A percentile compares a stretch with the other conserved stretches of the same genome.
Conservation (phyloP, 1,140 invertebrate species). For the Mamestra configurata region DNA sequence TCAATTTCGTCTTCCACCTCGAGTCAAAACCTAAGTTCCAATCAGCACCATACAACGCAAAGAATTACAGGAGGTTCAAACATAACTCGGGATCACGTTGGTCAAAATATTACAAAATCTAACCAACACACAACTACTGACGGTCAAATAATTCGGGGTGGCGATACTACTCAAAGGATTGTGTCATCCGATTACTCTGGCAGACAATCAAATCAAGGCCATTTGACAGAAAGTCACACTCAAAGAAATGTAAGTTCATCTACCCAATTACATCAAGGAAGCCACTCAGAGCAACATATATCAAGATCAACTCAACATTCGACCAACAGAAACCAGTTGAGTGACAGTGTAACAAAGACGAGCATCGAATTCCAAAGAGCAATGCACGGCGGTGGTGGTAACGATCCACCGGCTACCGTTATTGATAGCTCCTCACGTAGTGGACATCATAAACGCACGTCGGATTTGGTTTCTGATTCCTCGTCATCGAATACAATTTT, state of each 20-base stretch:
- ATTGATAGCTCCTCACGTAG: constrained; percentile 68
- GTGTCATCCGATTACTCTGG: constrained; percentile 53
- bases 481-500: constrained; percentile 93
- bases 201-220: constrained; percentile 55
- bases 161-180: constrained; percentile 57
- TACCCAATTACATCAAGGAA: constrained; percentile 58
- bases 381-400: constrained; percentile 78
- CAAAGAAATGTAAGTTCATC: constrained; percentile 55
- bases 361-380: constrained; percentile 84
- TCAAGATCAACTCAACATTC: constrained; percentile 69
- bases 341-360: constrained; percentile 82
- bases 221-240: constrained; percentile 49
- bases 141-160: constrained; percentile 18
- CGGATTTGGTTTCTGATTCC: constrained; percentile 91
- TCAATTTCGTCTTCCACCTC: constrained; percentile 35
- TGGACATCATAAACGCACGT: constrained; percentile 91
- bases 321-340: constrained; percentile 75
- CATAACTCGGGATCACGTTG: constrained; percentile 5
- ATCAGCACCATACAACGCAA: constrained; percentile 38
- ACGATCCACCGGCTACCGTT: constrained; percentile 51
- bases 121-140: constrained; percentile 15
- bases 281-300: constrained; percentile 61
- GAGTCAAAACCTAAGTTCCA: constrained; percentile 36
- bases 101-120: constrained; percentile 34
- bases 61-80: constrained; percentile 9